A percentile compares a stretch with the other conserved stretches of the same genome.
Conservation (phyloP, 2,797 vertebrate genomes). For the Phalanger gymnotis region DNA sequence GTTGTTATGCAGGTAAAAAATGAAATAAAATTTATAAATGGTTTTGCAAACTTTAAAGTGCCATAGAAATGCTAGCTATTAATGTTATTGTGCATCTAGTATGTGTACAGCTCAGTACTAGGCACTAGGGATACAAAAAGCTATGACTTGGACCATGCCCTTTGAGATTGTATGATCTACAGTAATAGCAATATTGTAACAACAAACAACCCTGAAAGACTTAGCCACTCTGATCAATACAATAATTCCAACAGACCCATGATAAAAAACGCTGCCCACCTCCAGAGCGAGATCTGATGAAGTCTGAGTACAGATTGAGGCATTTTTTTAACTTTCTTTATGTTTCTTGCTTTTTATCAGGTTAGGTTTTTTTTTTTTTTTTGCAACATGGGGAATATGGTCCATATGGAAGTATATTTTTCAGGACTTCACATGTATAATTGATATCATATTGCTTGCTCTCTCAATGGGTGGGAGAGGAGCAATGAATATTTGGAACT, state of each 20-base stretch:
- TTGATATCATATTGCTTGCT: background rate
- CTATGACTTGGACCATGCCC: background rate
- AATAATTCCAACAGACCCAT: background rate
- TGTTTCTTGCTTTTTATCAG: background rate
- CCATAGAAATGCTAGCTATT: background rate
- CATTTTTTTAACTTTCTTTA: background rate
- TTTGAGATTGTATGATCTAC: background rate
- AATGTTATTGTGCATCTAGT: background rate
- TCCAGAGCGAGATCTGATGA: background rate
- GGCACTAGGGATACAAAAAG: constrained; percentile 12
- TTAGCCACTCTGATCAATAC: background rate
- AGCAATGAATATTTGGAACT: background rate
- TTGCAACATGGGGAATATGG: background rate
- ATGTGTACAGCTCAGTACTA: background rate
- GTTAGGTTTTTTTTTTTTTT: background rate
- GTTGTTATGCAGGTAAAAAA: background rate
- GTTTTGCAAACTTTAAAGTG: background rate
- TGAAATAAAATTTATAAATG: background rate
- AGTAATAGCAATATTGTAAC: background rate
- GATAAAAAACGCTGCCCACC: background rate
- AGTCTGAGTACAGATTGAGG: background rate
- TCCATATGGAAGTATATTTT: background rate
- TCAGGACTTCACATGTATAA: background rate
- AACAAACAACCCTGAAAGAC: background rate
- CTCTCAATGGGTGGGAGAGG: background rate